phyloP scores from a whole-genome alignment of 2,113 vertebrate genomes.

The Triplophysa siluroides region DNA sequence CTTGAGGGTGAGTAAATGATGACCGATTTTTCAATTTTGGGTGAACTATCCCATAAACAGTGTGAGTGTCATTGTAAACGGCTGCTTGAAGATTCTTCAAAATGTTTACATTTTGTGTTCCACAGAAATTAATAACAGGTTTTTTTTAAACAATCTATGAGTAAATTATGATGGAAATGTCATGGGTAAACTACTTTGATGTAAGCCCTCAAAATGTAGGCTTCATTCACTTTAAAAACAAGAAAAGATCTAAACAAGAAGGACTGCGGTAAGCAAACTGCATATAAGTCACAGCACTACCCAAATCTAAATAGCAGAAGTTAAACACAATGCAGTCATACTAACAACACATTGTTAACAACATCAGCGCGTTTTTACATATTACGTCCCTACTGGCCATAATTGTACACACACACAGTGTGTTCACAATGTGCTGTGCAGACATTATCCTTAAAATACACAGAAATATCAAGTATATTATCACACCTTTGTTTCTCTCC shows the following conservation, averaged over 20 bases:
- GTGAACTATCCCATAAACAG: too few relatives aligned
- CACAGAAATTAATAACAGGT: too few relatives aligned
- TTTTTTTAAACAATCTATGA: too few relatives aligned
- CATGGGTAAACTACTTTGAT: too few relatives aligned
- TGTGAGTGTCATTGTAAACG: too few relatives aligned
- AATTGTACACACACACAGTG: background rate
- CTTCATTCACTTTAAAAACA: background rate
- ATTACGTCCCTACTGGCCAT: background rate
- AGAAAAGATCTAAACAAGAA: background rate
- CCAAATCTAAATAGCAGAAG: background rate
- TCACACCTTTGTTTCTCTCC: constrained; percentile 11
- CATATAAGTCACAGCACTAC: background rate
- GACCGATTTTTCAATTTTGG: too few relatives aligned
- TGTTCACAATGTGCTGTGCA: background rate
- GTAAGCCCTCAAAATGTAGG: background rate
- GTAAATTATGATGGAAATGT: too few relatives aligned
- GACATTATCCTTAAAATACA: constrained; percentile 8
- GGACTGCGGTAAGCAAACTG: background rate
- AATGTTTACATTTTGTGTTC: too few relatives aligned
- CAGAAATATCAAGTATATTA: constrained; percentile 16
- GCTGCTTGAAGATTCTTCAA: too few relatives aligned
- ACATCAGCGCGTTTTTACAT: background rate
- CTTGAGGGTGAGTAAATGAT: too few relatives aligned
- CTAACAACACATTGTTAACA: background rate
- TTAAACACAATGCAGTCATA: background rate